Base-by-base conservation (phyloP, 2,888 invertebrate genomes). In the Tholera decimalis region DNA sequence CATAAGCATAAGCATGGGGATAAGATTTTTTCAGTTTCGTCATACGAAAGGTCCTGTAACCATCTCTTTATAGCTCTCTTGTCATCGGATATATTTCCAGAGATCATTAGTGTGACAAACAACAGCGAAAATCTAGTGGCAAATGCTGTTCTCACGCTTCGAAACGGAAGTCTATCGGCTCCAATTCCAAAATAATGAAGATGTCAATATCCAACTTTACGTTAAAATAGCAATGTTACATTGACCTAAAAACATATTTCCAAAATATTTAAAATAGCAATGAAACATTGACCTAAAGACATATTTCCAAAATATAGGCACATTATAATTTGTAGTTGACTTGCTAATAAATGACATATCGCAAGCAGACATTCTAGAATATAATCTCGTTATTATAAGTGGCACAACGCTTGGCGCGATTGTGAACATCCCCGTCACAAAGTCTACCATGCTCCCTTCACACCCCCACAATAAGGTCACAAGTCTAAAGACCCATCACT, bases 341-440 rank as follows among this genome's bases (percentile, higher is more conserved):
- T 66, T 65, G 50, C 66, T 79, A 66, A 67, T 72, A 81, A 63
- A 60, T 74, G 77, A 70, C 78, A 71, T 68, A 80, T 77, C 77
- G 77, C 51, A 65, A 66, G 59, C 83, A 77, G 81, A 79, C 67
- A 79, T 80, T 67, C 80, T 65, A n/a, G 56, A 76, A 76, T 70
- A 79, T 85, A 87, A 85, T 84, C 81, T 73, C 83, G 80, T 87
- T 85, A 88, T 87, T 88, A 89, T 87, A 87, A 91, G 85, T 86
- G 83, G 85, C 88, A 88, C 76, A 87, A 85, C 67, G 87, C 83
- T 87, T 90, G 91, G 87, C 84, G 86, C 88, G 86, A 89, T 91
- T 89, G 91, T 85, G 83, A 82, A 79, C 82, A 87, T 85, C 84
- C 86, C 84, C 82, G 85, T 87, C 91, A 90, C 86, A 85, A 86